A percentile compares a stretch with the other conserved stretches of the same genome.
Evolutionary conservation across 2,113 vertebrate species (phyloP).

Genomic region (Percopsis transmontana): DNA sequence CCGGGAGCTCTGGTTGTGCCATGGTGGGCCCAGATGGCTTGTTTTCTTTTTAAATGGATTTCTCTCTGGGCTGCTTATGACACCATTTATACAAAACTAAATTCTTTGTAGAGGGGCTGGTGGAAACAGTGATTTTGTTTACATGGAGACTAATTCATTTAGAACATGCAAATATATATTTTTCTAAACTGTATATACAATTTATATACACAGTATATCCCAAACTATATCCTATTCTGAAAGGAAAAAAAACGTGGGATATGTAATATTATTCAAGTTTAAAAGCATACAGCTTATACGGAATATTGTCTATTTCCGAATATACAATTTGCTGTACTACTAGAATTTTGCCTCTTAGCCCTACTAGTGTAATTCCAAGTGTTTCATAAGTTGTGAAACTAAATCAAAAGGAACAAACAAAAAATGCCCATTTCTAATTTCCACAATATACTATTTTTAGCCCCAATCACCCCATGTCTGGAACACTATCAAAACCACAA

Average conservation of each 20-base stretch:
- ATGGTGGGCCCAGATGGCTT: conserved; percentile 20
- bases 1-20: conserved; percentile 26
- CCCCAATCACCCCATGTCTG: conserved; percentile 20
- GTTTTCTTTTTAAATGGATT: background rate
- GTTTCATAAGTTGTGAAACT: no score
- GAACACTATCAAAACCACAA: conserved; percentile 30
- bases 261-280: no score
- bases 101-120: background rate
- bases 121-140: background rate
- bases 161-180: background rate
- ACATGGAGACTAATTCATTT: background rate
- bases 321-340: no score
- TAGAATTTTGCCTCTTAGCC: no score
- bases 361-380: no score
- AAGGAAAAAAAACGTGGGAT: no score
- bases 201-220: no score
- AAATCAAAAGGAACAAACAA: conserved; percentile 47
- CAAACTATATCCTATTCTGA: no score
- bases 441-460: conserved; percentile 36
- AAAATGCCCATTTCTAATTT: conserved; percentile 41
- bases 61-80: conserved; percentile 8
- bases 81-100: conserved; percentile 10
- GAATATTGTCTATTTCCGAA: no score
- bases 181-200: no score
- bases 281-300: no score